Conservation (phyloP, 2,888 invertebrate species). For the Pachycephus smyrnensis region DNA sequence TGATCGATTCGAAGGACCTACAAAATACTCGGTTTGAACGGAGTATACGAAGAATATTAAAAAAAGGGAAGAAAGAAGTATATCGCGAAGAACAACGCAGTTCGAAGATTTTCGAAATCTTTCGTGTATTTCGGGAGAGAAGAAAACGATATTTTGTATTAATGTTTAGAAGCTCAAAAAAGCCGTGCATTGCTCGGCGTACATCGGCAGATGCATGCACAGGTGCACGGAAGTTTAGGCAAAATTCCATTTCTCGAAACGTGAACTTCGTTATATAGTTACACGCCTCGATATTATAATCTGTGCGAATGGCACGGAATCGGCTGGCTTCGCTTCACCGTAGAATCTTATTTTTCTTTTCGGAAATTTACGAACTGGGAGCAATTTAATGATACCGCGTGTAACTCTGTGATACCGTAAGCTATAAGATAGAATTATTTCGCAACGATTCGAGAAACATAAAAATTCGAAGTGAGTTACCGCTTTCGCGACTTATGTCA, state of each 20-base stretch:
- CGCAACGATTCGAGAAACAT: slow-evolving; percentile 45
- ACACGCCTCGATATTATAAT: not conserved
- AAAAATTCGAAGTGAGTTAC: slow-evolving; percentile 15
- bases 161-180: not conserved
- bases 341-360: not conserved
- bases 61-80: not conserved
- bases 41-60: not conserved
- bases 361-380: slow-evolving; percentile 39
- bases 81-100: not conserved
- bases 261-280: not conserved
- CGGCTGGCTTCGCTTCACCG: not conserved
- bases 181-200: not conserved
- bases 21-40: not conserved
- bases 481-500: not conserved
- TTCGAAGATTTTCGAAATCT: not conserved
- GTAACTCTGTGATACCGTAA: slow-evolving; percentile 66
- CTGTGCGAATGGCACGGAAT: not conserved
- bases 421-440: slow-evolving; percentile 65
- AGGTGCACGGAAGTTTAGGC: not conserved
- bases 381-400: slow-evolving; percentile 58
- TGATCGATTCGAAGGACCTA: not conserved
- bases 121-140: not conserved
- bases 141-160: not conserved
- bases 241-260: not conserved
- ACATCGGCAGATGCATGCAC: not conserved